Base-by-base conservation (phyloP, 2,797 vertebrate genomes). In the Craterocephalus amniculus region DNA sequence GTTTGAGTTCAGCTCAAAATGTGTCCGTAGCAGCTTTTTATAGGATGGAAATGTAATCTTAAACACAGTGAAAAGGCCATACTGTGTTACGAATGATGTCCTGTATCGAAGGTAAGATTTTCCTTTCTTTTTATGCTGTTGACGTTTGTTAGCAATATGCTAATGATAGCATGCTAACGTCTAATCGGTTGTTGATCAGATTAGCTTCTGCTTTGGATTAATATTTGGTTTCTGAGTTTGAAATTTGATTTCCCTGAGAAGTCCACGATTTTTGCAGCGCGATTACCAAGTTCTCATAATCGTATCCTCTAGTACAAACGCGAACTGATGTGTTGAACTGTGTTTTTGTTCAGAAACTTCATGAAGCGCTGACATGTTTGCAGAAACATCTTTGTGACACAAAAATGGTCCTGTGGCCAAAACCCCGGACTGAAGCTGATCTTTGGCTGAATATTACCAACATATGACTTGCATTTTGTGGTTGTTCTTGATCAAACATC, bases 131-230 rank as follows among this genome's bases (percentile, higher is more conserved):
- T 16, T 6, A 10, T 4, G 31, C 29, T 16, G 2, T 2, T 24
- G 54, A 56, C 9, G 14, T 2, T 31, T 60, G n/a, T 63, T 70
- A 82, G 71, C 70, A 18, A 1, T 63, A 0, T 61, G 87, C 76
- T 81, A 76, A 68, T 0, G 63, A 11, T 80, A 81, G 61, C 70
- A 14, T n/a, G 71, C 40, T 75, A 48, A 61, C 6, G 31, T 9
- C 22, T 7, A 11, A 40, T n/a, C 40, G 14, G 14, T 10, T 16
- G 57, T 24, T 72, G 29, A 56, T 20, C 2, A 43, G 52, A 10
- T 32, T n/a, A 32, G n/a, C 29, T 56, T 35, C 24, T 52, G 12
- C 4, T 22, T 12, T 4, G 10, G 54, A 54, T 69, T 69, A n/a
- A 65, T 62, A 0, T 3, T 0, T 27, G 22, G 71, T 57, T 4